Percentiles rank a stretch among this genome's conserved stretches.
phyloP scores from a whole-genome alignment of 2,888 invertebrate species.

The Orthosia gothica region DNA sequence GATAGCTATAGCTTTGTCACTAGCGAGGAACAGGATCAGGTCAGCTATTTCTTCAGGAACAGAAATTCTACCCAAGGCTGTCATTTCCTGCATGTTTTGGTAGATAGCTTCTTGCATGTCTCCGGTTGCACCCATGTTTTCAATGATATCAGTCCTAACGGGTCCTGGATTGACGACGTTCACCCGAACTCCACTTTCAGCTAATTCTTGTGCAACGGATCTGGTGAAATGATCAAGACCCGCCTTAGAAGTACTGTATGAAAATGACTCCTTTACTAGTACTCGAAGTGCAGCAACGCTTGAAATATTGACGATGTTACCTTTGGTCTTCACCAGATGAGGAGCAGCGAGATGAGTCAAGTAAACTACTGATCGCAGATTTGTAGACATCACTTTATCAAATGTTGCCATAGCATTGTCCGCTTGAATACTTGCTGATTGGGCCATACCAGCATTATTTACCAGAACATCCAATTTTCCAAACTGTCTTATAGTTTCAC shows the following conservation, averaged over 20 bases:
- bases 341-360: slow-evolving; percentile 63
- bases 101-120: slow-evolving; percentile 10
- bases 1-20: slow-evolving; percentile 68
- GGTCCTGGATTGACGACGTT: slow-evolving; percentile 68
- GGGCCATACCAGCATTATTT: slow-evolving; percentile 31
- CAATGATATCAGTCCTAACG: slow-evolving; percentile 43
- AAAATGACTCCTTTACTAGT: not conserved
- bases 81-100: slow-evolving; percentile 9
- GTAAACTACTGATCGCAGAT: slow-evolving; percentile 55
- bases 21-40: slow-evolving; percentile 67
- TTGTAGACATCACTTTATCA: slow-evolving; percentile 50
- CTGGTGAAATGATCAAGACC: slow-evolving; percentile 69
- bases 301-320: slow-evolving; percentile 94
- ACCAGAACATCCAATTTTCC: slow-evolving; percentile 33
- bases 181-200: slow-evolving; percentile 94
- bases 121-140: slow-evolving; percentile 25
- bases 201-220: slow-evolving; percentile 92
- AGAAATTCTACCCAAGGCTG: slow-evolving; percentile 35
- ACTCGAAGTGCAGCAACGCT: slow-evolving; percentile 40
- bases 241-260: slow-evolving; percentile 67
- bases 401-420: slow-evolving; percentile 47
- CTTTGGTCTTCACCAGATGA: slow-evolving; percentile 64
- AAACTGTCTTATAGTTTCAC: slow-evolving; percentile 30
- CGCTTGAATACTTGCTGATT: not conserved
- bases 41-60: slow-evolving; percentile 71